Conservation (phyloP, 1,140 invertebrate genomes). For the Anastrepha obliqua region DNA sequence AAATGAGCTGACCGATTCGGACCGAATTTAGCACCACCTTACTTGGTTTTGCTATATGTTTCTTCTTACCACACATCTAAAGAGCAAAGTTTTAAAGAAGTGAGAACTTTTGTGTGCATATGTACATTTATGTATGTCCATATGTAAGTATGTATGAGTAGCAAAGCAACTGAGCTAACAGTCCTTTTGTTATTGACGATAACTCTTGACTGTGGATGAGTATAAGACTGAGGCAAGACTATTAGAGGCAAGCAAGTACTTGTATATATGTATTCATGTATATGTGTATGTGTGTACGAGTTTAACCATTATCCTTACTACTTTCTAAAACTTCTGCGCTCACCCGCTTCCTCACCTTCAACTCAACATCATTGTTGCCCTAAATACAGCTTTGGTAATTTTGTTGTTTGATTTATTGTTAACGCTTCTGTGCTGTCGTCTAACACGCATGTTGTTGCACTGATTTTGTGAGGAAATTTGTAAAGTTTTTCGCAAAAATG, state of each 20-base stretch:
- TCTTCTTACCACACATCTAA: background rate
- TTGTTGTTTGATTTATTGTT: conserved; percentile 6
- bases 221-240: background rate
- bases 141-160: background rate
- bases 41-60: no score
- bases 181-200: background rate
- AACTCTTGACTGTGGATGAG: background rate
- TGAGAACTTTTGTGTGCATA: background rate
- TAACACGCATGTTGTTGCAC: background rate
- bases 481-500: conserved; percentile 53
- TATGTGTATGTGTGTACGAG: no score
- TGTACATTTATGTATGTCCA: background rate
- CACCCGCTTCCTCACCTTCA: background rate
- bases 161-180: background rate
- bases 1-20: no score
- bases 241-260: background rate
- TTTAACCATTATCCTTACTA: no score
- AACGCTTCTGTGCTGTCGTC: background rate
- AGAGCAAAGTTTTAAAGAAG: background rate
- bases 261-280: no score
- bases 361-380: background rate
- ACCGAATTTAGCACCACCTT: no score
- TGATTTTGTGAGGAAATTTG: background rate
- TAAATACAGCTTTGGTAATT: background rate
- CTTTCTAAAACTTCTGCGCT: background rate